These are phyloP conservation scores for Chrysocyon brachyurus DNA, from an alignment of 2,797 vertebrate genomes.

Conservation along the genomic window DNA sequence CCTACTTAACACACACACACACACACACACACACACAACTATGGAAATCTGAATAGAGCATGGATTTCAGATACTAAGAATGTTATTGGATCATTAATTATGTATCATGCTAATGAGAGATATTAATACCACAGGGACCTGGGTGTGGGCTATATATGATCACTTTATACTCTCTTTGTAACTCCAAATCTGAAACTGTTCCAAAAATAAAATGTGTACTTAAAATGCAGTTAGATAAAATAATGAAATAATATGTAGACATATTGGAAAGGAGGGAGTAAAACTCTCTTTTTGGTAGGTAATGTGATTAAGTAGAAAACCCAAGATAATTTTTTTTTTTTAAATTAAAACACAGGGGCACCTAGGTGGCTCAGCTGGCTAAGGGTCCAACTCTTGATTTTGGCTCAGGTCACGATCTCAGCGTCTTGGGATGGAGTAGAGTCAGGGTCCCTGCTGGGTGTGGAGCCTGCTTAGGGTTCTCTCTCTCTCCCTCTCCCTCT, in stretches of 20 bases:
- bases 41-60: no score
- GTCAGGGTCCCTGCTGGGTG: background rate
- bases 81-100: no score
- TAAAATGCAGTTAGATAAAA: no score
- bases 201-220: no score
- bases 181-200: no score
- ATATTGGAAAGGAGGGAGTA: background rate
- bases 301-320: background rate
- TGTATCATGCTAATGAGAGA: no score
- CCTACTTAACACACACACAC: no score
- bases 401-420: background rate
- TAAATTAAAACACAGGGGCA: background rate
- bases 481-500: background rate
- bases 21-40: no score
- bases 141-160: no score
- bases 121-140: no score
- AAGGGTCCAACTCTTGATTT: background rate
- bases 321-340: background rate
- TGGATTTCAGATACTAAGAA: no score
- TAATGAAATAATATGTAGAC: background rate
- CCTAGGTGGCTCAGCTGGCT: background rate
- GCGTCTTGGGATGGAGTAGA: rapidly evolving
- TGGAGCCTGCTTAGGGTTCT: background rate
- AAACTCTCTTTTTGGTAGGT: background rate
- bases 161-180: no score